Evolutionary conservation across 2,888 invertebrate genomes (phyloP), one percentile per base, ranked within the genome.

Genomic region (Unio delphinus): DNA sequence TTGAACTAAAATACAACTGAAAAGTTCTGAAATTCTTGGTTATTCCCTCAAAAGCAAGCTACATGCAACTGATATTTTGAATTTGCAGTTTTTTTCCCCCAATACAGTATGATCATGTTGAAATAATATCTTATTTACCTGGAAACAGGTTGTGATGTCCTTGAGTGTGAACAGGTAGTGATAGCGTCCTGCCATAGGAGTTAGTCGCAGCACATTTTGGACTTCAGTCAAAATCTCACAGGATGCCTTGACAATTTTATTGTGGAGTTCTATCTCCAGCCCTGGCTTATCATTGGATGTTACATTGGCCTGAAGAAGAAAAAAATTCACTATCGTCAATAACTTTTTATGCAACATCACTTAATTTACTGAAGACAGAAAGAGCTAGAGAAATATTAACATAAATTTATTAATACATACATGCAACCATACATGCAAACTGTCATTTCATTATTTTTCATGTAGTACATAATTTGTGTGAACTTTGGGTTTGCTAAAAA

Each of bases 151-250:
- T 66, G 86, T 86, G 60, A 90, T 76, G 74, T 89, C 88, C 67
- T 84, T 88, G 62, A 90, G 78, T 61, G 87, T 87, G 76, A 90
- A 90, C 65, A 88, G 79, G 78, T 90, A 90, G 77, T 90, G 90
- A 64, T 80, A 75, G 70, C 90, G 76, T 34, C 90, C 90, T 26
- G 86, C 87, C 78, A 87, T 82, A 15, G 88, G 86, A 55, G 87
- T 86, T 3, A 86, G 87, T 67, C 85, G 76, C n/a, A 90, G 80
- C 4, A 89, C 88, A 62, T 76, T 76, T 77, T 87, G 86, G 26
- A 89, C 82, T 23, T 84, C 79, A 8, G 82, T 75, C 72, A 89
- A 76, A 68, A 89, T 80, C 64, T 86, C 83, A 77, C 87, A 87
- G 2, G 89, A 89, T 18, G 87, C 89, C 68, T 84, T 81, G 61